These are phyloP conservation scores for Volucella bombylans DNA, from an alignment of 2,888 invertebrate genomes.

Conservation along the genomic window DNA sequence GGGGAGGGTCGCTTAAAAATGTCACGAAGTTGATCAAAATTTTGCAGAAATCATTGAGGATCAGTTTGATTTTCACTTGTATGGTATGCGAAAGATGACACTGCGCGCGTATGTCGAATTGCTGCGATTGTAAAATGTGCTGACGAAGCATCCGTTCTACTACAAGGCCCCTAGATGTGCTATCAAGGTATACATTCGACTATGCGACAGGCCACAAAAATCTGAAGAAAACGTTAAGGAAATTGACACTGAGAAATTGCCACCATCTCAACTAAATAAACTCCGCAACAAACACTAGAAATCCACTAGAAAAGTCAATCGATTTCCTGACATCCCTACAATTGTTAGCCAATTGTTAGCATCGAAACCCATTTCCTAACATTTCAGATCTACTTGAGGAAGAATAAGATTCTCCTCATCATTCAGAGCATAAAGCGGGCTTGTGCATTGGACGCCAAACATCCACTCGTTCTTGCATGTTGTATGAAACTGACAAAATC, in stretches of 20 bases:
- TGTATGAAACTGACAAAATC: constrained; percentile 86
- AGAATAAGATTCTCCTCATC: constrained; percentile 97
- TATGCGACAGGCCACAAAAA: constrained; percentile 92
- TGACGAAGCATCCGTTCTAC: constrained; percentile 97
- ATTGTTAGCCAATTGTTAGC: constrained; percentile 91
- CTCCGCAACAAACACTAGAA: constrained; percentile 96
- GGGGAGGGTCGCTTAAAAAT: too few species aligned
- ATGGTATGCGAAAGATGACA: constrained; percentile 99
- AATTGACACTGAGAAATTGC: constrained; percentile 94
- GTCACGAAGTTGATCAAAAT: constrained; percentile 98
- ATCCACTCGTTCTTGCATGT: constrained; percentile 94
- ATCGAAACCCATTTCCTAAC: constrained; percentile 98
- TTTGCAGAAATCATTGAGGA: constrained; percentile 99
- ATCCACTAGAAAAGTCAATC: constrained; percentile 97
- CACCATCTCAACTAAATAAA: constrained; percentile 97
- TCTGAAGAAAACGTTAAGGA: constrained; percentile 92
- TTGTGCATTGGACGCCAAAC: constrained; percentile 87
- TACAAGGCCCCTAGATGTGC: constrained; percentile 96
- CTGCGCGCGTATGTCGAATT: constrained; percentile 97
- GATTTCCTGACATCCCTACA: constrained; percentile 97
- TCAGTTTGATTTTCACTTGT: constrained; percentile 99
- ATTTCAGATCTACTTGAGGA: constrained; percentile 98
- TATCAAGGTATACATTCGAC: constrained; percentile 93
- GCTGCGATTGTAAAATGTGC: constrained; percentile 95
- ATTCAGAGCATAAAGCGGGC: constrained; percentile 97